Evolutionary conservation across 2,888 invertebrate species (phyloP).

Genomic region (Muscina levida): DNA sequence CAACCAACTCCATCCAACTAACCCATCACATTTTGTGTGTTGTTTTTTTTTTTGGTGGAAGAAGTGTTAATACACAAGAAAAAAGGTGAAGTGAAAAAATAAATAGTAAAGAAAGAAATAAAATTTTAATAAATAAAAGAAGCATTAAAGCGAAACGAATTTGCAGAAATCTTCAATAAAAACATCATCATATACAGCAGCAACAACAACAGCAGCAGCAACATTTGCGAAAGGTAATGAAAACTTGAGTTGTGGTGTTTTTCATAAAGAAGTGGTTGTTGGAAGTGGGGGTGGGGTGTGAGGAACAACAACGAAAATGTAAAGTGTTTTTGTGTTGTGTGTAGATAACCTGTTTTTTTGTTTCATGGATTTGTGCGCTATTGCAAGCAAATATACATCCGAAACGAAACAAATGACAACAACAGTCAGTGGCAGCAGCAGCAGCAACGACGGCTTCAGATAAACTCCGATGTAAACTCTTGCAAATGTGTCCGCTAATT

Average conservation of each 20-base stretch:
- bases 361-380: neutral
- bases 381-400: neutral
- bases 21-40: too few species aligned
- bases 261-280: too few species aligned
- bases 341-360: neutral
- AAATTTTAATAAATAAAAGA: constrained; percentile 21
- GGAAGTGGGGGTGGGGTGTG: neutral
- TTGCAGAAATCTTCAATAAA: constrained; percentile 6
- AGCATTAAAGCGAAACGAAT: constrained; percentile 18
- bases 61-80: too few species aligned
- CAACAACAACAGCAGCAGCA: neutral
- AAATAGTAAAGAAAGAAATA: constrained; percentile 10
- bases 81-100: neutral
- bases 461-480: too few species aligned
- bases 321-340: neutral
- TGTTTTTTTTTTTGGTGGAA: too few species aligned
- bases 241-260: neutral
- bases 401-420: neutral
- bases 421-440: neutral
- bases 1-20: too few species aligned
- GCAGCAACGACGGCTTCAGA: too few species aligned
- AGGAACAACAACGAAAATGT: too few species aligned
- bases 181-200: constrained; percentile 3
- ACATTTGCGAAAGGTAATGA: constrained; percentile 28
- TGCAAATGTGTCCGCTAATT: too few species aligned